Evolutionary conservation across 2,888 invertebrate species (phyloP), one percentile per base, ranked within the genome.

Genomic region (Hirudinaria manillensis): DNA sequence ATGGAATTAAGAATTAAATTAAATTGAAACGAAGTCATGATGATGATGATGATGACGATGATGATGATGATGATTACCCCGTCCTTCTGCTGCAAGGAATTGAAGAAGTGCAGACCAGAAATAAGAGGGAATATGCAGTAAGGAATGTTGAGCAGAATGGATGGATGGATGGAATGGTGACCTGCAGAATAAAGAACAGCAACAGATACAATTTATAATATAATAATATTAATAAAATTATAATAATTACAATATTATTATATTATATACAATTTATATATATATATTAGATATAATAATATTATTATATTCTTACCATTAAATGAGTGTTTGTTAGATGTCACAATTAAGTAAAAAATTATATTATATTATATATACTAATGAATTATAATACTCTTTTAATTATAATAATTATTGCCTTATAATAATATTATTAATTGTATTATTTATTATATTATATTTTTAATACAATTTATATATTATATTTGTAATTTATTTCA

Each of bases 141-240:
- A 0, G 84, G 84, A 0, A 84, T 77, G 78, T 84, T 84, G 68
- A 85, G 80, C 19, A 84, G 76, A 55, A 82, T 81, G 0, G 84
- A 82, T 80, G 81, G 80, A 53, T 80, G 81, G 21, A 84, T 77
- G 21, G 81, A 81, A 78, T 80, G 80, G 70, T 82, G 80, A 4
- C 84, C 84, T 84, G 80, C 24, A n/a, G 80, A 78, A 65, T n/a
- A 21, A 77, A 24, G 1, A 61, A 6, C 61, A 13, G 21, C 4
- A 19, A 7, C 61, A 21, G 16, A 16, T 7, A 10, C 16, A 45
- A 45, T 45, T 45, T 45, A 45, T 45, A 36, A 36, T 45, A 16
- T 45, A 7, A 61, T 27, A 6, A 56, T 53, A 61, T 61, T 27
- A 61, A 61, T 4, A 61, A 19, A 10, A 27, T 21, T 29, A 27